These are phyloP conservation scores for Anguilla pacifica DNA, from an alignment of 2,797 vertebrate species.

Conservation along the genomic window DNA sequence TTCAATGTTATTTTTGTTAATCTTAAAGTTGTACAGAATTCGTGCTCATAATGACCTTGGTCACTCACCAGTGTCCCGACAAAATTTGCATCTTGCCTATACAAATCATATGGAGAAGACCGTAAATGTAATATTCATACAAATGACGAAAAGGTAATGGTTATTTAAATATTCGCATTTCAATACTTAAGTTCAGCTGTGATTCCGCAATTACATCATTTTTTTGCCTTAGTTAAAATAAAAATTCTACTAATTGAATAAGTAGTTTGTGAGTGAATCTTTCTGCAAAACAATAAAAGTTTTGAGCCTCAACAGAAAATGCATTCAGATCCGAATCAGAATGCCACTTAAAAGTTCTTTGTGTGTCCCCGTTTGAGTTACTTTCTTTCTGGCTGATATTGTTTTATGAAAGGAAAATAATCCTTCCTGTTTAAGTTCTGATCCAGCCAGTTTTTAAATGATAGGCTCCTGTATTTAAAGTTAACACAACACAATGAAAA, in stretches of 20 bases:
- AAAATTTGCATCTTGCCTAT: neutral
- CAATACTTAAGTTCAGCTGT: neutral
- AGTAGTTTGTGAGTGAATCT: neutral
- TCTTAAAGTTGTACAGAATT: neutral
- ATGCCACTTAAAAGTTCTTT: neutral
- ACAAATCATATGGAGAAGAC: neutral
- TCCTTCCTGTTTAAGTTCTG: neutral
- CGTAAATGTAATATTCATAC: neutral
- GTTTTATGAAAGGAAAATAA: neutral
- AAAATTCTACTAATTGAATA: neutral
- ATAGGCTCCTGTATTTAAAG: neutral
- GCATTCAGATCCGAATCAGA: neutral
- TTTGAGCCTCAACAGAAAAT: neutral
- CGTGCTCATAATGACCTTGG: neutral
- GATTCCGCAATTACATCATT: neutral
- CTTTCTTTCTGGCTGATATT: neutral
- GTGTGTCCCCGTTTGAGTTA: neutral
- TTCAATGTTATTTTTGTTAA: neutral
- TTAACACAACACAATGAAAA: slow-evolving; percentile 10
- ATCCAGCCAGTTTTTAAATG: neutral
- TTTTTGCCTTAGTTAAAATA: neutral
- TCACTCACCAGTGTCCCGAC: neutral
- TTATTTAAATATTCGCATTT: neutral
- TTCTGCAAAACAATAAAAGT: neutral
- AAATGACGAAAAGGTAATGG: neutral